A percentile compares a stretch with the other conserved stretches of the same genome.
These are phyloP conservation scores for Stenodema calcarata DNA, from an alignment of 2,888 invertebrate species.

Conservation along the genomic window DNA sequence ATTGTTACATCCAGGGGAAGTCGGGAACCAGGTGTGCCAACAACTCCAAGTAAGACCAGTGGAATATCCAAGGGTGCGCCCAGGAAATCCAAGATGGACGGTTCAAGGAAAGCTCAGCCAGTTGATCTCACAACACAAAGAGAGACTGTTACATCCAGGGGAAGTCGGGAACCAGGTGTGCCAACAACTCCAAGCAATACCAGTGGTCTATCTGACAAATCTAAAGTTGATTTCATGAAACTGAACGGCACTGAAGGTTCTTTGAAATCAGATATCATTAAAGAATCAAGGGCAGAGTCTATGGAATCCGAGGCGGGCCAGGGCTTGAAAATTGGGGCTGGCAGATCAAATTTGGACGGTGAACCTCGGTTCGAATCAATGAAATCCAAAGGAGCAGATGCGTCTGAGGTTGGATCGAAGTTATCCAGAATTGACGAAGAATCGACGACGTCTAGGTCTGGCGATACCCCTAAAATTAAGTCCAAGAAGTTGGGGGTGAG, in stretches of 20 bases:
- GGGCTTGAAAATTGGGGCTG: background rate
- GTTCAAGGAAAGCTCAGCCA: no score
- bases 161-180: no score
- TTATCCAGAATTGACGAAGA: background rate
- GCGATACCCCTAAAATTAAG: background rate
- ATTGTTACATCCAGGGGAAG: no score
- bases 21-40: no score
- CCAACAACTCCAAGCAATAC: no score
- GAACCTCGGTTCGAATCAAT: background rate
- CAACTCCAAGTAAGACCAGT: no score
- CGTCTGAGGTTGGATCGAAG: background rate
- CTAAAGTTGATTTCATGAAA: background rate
- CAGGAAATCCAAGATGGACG: no score
- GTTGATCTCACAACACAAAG: no score
- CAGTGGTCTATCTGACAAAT: background rate
- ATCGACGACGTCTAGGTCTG: background rate
- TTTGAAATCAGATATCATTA: background rate
- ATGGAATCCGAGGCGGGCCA: background rate
- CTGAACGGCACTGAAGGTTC: background rate
- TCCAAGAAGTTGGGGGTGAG: background rate
- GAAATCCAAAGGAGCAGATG: background rate
- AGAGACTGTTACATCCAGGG: no score
- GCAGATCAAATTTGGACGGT: background rate
- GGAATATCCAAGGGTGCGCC: background rate
- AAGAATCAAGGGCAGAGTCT: background rate